Evolutionary conservation across 2,113 vertebrate genomes (phyloP), one percentile per base, ranked within the genome.

Genomic region (Corvus moneduloides): DNA sequence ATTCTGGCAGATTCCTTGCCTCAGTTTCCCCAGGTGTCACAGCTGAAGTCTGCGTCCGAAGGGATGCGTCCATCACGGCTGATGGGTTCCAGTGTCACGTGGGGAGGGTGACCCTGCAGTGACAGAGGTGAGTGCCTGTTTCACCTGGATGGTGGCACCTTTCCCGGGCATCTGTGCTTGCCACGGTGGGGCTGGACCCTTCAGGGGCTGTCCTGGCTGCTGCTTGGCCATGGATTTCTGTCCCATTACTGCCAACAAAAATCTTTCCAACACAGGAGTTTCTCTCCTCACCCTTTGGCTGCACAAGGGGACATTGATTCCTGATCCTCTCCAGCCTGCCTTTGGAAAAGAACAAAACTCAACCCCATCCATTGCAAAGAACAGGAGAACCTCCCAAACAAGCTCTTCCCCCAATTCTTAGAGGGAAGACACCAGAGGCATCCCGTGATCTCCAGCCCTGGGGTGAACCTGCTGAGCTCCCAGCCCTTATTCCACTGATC

Each of bases 201-300:
- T 14, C 63, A 2, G 0, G 0, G 27, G 43, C 48, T 79, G 32
- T 3, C 7, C 39, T 77, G 44, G 16, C 61, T 19, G 0, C 23
- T 51, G 20, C 1, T 0, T 1, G 24, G 21, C 37, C 41, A 3
- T 0, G 0, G 44, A 23, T 44, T 91, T 44, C 52, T 41, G 27
- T 51, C 30, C 20, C 0, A 0, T 43, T 61, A 19, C 2, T 44
- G 23, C 48, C 85, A 24, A 41, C 13, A 32, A 7, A 76, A 64
- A 18, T 2, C 51, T 35, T 58, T 17, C 46, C 23, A 6, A 1
- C 7, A 2, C 15, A 4, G 16, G 30, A 63, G 7, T 46, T 84
- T 46, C 55, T 67, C 67, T 63, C 21, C 43, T 68, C 61, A 11
- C 14, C 52, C n/a, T 64, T 37, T 6, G 80, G 46, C 49, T 69